Conservation (phyloP, 2,113 vertebrate genomes). For the Bombycilla garrulus region DNA sequence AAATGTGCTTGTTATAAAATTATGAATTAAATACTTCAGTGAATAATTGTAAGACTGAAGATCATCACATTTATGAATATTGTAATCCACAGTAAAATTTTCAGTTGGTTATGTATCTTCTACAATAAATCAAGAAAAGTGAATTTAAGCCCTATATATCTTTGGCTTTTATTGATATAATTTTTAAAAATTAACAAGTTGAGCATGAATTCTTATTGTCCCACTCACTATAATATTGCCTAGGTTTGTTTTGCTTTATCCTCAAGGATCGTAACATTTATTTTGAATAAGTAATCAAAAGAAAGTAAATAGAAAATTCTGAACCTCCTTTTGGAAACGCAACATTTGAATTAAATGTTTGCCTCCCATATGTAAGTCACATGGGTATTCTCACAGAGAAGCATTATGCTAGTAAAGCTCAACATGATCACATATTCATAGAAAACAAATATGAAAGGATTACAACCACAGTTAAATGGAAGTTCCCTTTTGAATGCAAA, state of each 20-base stretch:
- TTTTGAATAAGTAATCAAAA: background rate
- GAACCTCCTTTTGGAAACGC: background rate
- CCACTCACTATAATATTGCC: background rate
- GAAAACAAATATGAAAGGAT: slow-evolving; percentile 36
- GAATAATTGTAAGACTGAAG: background rate
- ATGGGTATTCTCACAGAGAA: slow-evolving; percentile 14
- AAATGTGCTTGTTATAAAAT: background rate
- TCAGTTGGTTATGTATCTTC: background rate
- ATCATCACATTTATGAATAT: background rate
- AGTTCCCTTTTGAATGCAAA: slow-evolving; percentile 18
- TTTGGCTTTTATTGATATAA: background rate
- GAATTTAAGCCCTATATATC: background rate
- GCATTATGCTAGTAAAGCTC: background rate
- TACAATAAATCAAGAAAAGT: background rate
- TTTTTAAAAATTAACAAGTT: background rate
- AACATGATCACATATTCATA: background rate
- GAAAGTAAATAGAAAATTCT: background rate
- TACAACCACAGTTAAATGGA: background rate
- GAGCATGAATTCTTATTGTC: background rate
- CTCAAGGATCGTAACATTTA: background rate
- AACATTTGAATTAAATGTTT: slow-evolving; percentile 2
- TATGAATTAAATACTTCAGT: background rate
- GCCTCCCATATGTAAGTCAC: background rate
- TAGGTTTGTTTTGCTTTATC: background rate
- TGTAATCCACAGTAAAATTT: background rate